phyloP scores from a whole-genome alignment of 1,140 invertebrate species.

The Oscheius sp. region DNA sequence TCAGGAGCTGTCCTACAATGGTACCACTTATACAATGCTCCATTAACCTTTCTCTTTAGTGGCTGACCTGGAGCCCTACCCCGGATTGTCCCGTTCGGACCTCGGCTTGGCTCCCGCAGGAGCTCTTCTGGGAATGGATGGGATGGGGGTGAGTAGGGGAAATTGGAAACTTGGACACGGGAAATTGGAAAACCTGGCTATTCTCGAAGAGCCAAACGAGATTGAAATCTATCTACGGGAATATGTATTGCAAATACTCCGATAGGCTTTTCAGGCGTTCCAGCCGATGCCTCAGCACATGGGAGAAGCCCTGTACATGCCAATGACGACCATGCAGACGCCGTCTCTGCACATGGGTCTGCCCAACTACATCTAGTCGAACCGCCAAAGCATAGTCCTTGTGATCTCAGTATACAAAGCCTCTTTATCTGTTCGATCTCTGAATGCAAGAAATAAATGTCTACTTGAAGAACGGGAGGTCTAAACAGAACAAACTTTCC shows the following conservation, averaged over 20 bases:
- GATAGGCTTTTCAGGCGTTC: background rate
- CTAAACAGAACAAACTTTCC: too few relatives aligned
- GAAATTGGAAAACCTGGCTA: too few relatives aligned
- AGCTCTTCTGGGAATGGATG: constrained; percentile 3
- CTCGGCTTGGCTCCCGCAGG: background rate
- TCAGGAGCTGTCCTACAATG: background rate
- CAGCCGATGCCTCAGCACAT: background rate
- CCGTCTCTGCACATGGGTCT: background rate
- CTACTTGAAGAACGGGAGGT: too few relatives aligned
- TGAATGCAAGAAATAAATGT: too few relatives aligned
- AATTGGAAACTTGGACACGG: too few relatives aligned
- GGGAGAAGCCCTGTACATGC: background rate
- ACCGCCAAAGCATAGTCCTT: too few relatives aligned
- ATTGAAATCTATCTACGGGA: too few relatives aligned
- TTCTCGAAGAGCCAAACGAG: too few relatives aligned
- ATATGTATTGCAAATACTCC: too few relatives aligned
- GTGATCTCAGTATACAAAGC: too few relatives aligned
- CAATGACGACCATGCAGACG: background rate
- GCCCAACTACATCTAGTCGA: too few relatives aligned
- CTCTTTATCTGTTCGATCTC: too few relatives aligned
- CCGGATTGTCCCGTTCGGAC: background rate
- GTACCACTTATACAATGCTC: background rate
- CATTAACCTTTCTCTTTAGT: background rate
- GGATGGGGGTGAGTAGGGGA: background rate
- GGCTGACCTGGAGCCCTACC: background rate